These are phyloP conservation scores for Zosterops pallidus DNA, from an alignment of 2,113 vertebrate species.

Conservation along the genomic window DNA sequence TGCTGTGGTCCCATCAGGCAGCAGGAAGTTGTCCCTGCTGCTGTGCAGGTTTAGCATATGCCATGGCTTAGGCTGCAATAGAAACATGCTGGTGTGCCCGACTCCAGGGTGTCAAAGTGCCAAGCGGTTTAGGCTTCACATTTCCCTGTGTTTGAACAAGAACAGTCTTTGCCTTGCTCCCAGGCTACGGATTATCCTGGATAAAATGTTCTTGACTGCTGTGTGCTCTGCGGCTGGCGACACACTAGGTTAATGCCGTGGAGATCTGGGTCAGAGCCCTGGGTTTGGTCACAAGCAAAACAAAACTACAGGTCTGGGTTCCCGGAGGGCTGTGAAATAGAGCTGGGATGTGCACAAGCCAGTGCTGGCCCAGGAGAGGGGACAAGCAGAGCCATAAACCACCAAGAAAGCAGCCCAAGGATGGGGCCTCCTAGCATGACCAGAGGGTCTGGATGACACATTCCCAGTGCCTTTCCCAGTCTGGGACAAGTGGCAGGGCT, in stretches of 20 bases:
- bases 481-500: neutral
- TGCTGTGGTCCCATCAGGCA: accelerated
- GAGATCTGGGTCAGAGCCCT: slow-evolving; percentile 31
- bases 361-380: neutral
- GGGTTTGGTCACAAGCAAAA: slow-evolving; percentile 8
- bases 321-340: neutral
- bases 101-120: slow-evolving; percentile 20
- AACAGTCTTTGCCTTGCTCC: slow-evolving; percentile 36
- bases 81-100: neutral
- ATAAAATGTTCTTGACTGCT: slow-evolving; percentile 54
- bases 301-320: neutral
- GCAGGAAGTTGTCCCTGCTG: neutral
- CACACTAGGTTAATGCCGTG: slow-evolving; percentile 19
- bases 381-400: neutral
- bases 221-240: slow-evolving; percentile 18
- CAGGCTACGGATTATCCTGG: slow-evolving; percentile 57
- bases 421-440: neutral
- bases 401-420: neutral
- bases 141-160: slow-evolving; percentile 61
- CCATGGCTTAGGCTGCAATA: neutral
- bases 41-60: neutral
- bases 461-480: accelerated
- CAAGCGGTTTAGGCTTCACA: slow-evolving; percentile 59
- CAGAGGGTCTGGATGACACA: neutral
- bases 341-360: neutral